Conservation (phyloP, 2,797 vertebrate genomes). For the Gallirallus australis region DNA sequence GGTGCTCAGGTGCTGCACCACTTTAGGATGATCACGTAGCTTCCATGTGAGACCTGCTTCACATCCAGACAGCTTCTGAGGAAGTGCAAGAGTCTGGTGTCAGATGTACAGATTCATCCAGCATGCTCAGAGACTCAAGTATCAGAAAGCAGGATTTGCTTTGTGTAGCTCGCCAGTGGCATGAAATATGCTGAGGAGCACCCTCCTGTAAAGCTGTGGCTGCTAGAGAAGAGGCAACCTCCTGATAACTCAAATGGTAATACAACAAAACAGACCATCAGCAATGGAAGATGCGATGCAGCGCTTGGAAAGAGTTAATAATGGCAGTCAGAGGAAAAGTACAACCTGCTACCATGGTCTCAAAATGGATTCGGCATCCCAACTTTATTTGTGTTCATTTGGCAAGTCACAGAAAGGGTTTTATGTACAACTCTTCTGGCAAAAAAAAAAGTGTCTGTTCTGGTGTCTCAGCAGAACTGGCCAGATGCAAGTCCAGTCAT, state of each 20-base stretch:
- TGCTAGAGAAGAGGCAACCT: neutral
- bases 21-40: rapidly evolving
- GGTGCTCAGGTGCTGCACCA: neutral
- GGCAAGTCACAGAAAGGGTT: conserved; percentile 33
- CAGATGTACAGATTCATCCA: neutral
- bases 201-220: neutral
- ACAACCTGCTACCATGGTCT: neutral
- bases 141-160: neutral
- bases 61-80: neutral
- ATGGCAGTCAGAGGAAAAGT: conserved; percentile 37
- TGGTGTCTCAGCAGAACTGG: neutral
- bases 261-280: neutral
- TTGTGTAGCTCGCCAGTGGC: neutral
- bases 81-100: neutral
- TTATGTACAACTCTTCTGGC: conserved; percentile 25
- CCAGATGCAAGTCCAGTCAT: conserved; percentile 30
- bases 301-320: neutral
- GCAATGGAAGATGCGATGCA: neutral
- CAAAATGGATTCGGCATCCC: conserved; percentile 38
- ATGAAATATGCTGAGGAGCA: neutral
- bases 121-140: neutral
- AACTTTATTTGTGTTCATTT: conserved; percentile 39
- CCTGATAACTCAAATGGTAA: neutral
- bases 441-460: conserved; percentile 10
- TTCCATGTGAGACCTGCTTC: neutral